Evolutionary conservation across 1,140 invertebrate genomes (phyloP).

Genomic region (Euglossa dilemma): DNA sequence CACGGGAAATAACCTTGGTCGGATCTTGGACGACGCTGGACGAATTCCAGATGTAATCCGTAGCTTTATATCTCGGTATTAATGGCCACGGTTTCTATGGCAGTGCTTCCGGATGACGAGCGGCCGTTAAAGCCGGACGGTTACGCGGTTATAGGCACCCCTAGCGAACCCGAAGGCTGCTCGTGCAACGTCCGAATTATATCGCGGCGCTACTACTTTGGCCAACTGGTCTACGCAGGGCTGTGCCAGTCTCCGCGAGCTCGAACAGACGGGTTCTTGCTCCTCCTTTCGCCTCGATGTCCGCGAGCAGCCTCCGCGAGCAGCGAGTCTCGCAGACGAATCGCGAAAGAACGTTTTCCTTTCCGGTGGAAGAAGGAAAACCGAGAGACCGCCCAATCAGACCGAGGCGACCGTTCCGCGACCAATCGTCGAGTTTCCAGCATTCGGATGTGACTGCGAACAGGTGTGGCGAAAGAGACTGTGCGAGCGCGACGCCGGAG

Average conservation of each 20-base stretch:
- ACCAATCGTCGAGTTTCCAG: slow-evolving; percentile 73
- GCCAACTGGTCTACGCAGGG: background rate
- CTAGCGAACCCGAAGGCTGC: too few species aligned
- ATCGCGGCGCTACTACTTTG: background rate
- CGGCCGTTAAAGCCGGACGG: slow-evolving; percentile 22
- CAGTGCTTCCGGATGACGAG: slow-evolving; percentile 56
- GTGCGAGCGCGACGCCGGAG: slow-evolving; percentile 27
- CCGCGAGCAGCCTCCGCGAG: too few species aligned
- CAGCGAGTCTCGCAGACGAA: background rate
- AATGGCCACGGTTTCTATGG: slow-evolving; percentile 69
- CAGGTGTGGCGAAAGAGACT: slow-evolving; percentile 58
- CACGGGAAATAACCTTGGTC: too few species aligned
- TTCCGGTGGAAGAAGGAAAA: slow-evolving; percentile 40
- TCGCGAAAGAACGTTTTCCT: slow-evolving; percentile 34
- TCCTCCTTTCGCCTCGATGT: slow-evolving; percentile 7
- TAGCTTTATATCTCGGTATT: slow-evolving; percentile 70
- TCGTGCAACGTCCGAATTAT: slow-evolving; percentile 1
- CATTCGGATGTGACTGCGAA: slow-evolving; percentile 73
- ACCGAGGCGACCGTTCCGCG: slow-evolving; percentile 29
- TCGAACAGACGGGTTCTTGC: background rate
- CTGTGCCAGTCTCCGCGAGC: too few species aligned
- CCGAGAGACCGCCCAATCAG: slow-evolving; percentile 59
- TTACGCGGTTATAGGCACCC: background rate
- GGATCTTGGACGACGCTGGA: background rate
- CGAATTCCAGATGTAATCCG: slow-evolving; percentile 63